A percentile compares a stretch with the other conserved stretches of the same genome.
Evolutionary conservation across 2,113 vertebrate species (phyloP).

Genomic region (Oenanthe melanoleuca): DNA sequence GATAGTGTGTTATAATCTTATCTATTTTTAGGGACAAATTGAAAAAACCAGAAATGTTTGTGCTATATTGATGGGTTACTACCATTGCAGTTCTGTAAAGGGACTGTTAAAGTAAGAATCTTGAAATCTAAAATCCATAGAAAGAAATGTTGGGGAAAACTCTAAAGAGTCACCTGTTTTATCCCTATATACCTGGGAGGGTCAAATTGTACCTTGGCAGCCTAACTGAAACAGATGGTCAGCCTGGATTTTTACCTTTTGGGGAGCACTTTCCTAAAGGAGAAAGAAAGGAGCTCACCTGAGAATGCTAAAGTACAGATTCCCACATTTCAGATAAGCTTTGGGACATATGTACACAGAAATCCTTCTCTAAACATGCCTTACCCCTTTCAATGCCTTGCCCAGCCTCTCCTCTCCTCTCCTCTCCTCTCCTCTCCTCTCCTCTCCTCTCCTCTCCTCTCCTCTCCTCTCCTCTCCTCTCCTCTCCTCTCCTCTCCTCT

Average conservation of each 20-base stretch:
- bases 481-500: no score
- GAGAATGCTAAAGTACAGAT: background rate
- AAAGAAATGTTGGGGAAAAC: background rate
- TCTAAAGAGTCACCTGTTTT: background rate
- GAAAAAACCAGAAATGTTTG: background rate
- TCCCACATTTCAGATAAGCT: background rate
- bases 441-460: no score
- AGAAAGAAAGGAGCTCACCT: background rate
- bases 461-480: no score
- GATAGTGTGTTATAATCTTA: slow-evolving; percentile 14
- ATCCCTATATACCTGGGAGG: background rate
- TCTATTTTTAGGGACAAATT: background rate
- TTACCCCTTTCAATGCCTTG: background rate
- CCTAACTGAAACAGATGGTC: background rate
- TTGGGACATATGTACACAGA: background rate
- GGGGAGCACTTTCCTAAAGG: background rate
- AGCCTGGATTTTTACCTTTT: background rate
- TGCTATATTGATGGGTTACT: background rate
- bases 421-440: background rate
- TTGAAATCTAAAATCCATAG: background rate
- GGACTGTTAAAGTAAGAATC: background rate
- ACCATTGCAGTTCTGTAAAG: background rate
- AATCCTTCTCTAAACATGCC: background rate
- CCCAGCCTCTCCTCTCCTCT: background rate
- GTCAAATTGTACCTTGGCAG: background rate